These are phyloP conservation scores for Zaprionus lineosus DNA, from an alignment of 2,888 invertebrate species.

Conservation along the genomic window DNA sequence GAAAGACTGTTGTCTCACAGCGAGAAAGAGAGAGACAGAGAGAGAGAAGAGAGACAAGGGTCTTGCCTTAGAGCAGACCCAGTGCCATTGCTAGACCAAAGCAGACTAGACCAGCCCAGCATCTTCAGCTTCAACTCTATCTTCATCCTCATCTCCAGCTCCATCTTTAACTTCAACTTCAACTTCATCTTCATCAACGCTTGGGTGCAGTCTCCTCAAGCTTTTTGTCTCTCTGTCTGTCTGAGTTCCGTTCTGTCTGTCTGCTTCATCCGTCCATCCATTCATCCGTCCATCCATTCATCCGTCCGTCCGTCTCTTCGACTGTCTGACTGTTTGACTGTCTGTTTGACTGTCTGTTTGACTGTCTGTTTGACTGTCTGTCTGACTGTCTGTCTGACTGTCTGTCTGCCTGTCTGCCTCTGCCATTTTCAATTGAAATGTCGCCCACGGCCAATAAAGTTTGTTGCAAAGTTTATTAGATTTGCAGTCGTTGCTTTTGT, in stretches of 20 bases:
- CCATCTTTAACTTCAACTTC: too few species aligned
- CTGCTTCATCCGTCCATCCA: too few species aligned
- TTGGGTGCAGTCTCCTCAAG: constrained; percentile 47
- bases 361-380: constrained; percentile 12
- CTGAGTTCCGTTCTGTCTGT: too few species aligned
- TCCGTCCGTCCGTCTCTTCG: too few species aligned
- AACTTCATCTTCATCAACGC: constrained; percentile 23
- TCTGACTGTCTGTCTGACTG: not conserved
- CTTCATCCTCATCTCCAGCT: too few species aligned
- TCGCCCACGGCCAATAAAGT: constrained; percentile 67
- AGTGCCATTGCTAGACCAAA: not conserved
- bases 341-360: not conserved
- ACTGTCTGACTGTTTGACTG: not conserved
- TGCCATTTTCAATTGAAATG: constrained; percentile 66
- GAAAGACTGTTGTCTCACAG: too few species aligned
- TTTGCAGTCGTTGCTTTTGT: constrained; percentile 27
- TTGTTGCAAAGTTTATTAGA: constrained; percentile 55
- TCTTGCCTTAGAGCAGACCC: constrained; percentile 6
- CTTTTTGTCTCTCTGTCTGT: constrained; percentile 20
- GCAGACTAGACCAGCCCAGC: constrained; percentile 27
- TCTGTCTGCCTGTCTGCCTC: constrained; percentile 14
- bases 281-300: too few species aligned
- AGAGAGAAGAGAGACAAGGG: not conserved
- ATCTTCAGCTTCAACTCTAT: constrained; percentile 34
- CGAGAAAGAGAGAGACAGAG: not conserved